phyloP scores from a whole-genome alignment of 1,140 invertebrate species.

The Berghia stephanieae region DNA sequence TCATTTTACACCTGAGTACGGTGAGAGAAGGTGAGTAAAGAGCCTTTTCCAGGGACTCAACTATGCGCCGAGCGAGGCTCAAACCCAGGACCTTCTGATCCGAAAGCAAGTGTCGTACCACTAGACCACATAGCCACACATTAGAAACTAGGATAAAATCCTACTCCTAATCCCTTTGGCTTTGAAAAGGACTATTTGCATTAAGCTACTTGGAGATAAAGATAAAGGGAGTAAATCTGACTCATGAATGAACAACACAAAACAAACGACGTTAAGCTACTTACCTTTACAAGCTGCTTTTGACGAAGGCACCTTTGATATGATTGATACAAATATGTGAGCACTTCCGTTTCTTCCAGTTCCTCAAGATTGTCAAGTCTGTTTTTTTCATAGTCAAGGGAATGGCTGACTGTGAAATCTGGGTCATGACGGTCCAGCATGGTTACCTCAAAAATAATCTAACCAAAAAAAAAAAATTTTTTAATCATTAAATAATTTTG shows the following conservation, averaged over 20 bases:
- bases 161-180: neutral
- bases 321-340: constrained; percentile 19
- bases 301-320: constrained; percentile 9
- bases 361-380: neutral
- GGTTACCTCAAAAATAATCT: constrained; percentile 30
- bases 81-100: no score
- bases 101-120: neutral
- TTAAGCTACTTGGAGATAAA: no score
- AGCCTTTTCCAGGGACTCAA: no score
- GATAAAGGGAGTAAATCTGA: neutral
- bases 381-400: constrained; percentile 16
- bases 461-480: neutral
- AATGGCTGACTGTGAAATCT: constrained; percentile 18
- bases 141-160: neutral
- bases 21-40: no score
- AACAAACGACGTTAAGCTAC: neutral
- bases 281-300: neutral
- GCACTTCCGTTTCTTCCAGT: constrained; percentile 21
- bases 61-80: no score
- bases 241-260: neutral
- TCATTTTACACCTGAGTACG: no score
- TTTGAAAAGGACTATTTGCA: neutral
- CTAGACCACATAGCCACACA: neutral
- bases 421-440: constrained; percentile 26
- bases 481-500: neutral